Base-by-base conservation (phyloP, 2,888 invertebrate genomes). In the Drosophila macrothrix region DNA sequence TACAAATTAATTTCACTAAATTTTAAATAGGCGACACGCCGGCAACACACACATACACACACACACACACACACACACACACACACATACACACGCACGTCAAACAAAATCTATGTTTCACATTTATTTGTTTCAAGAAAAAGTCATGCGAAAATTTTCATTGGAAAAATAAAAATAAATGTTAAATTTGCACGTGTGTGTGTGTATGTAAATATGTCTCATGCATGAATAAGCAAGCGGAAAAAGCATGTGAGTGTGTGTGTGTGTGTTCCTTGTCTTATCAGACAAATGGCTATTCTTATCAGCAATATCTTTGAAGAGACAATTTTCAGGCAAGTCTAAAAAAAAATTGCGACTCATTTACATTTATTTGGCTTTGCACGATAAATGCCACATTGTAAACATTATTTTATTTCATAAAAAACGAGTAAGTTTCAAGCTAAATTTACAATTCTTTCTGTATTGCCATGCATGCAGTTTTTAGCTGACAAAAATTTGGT, bases 301-400 rank as follows among this genome's bases (percentile, higher is more conserved):
- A 84, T 84, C 83, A 80, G 86, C 54, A 78, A 84, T 84, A 77
- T 89, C 84, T 89, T 82, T 67, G 61, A 87, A 82, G 64, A 79
- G 61, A 71, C 69, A 50, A 72, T 80, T 80, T 71, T 37, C 35
- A 71, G 31, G 61, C 41, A 39, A 53, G 46, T n/a, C 25, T 9
- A 33, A 37, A 25, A 37, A 14, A 61, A 71, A 58, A 9, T 52
- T 64, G 52, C 75, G 53, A 43, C 52, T 28, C 49, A 50, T 39
- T 43, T 37, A 35, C 37, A 39, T 28, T 33, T 50, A 39, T 67
- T 49, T 39, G 69, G 53, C 56, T 54, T 68, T 69, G 50, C 41
- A 68, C 10, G 56, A 35, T 68, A 52, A 69, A 52, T 58, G 41
- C 35, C 39, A 69, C 22, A 41, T 63, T 29, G n/a, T 43, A 35